Base-by-base conservation (phyloP, 2,888 invertebrate species). In the Drosophila formosana region DNA sequence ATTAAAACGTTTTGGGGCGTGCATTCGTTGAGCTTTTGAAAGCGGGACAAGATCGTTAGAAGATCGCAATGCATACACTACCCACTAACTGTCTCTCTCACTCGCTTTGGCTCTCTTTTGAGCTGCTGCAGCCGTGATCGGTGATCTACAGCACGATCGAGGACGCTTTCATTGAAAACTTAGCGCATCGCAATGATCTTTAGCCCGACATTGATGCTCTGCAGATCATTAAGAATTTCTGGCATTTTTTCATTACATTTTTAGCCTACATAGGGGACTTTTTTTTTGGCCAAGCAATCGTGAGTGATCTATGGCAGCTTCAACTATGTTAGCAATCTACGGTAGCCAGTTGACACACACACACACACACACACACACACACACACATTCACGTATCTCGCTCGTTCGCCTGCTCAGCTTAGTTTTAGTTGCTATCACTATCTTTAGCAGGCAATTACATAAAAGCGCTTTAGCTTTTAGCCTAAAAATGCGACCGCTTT, bases 401-500 rank as follows among this genome's bases (percentile, higher is more conserved):
- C 23, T 39, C 43, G 53, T 18, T 25, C 37, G 30, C 55, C 58
- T 41, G 37, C 39, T 26, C 25, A 26, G 6, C 39, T 41, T 18
- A 6, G 11, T 43, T 58, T 58, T 67, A 67, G 61, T 57, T 28
- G 63, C 56, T 73, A 77, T 60, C 68, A 67, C 68, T 72, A 80
- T 82, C 85, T 80, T 80, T 78, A 74, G 78, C 78, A 55, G 68
- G 79, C 83, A 83, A 83, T 83, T 83, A 83, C 83, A 83, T 83
- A 83, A 83, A 83, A 81, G 77, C 73, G 78, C 79, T 81, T 72
- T 52, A 74, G 86, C 86, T 83, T 70, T 82, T 70, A 80, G 86
- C 71, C 70, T 41, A 72, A 80, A 80, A 77, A 80, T 71, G 68
- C 76, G 74, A 73, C 53, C 66, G 66, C 66, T 62, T 64, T 75